Conservation (phyloP, 2,888 invertebrate genomes). For the Horisme vitalbata region DNA sequence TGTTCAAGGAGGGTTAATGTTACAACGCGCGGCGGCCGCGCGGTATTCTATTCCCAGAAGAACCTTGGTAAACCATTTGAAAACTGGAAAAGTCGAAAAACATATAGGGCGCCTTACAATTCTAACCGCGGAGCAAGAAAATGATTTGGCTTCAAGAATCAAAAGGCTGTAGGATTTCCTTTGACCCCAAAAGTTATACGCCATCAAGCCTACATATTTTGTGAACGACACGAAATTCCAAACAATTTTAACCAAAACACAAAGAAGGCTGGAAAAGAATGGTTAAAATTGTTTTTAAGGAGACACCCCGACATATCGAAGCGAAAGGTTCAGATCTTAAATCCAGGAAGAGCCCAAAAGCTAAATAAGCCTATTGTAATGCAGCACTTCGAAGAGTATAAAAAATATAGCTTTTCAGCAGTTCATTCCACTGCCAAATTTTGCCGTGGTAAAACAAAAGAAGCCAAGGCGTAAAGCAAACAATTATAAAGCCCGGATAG, state of each 20-base stretch:
- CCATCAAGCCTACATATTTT: constrained; percentile 7
- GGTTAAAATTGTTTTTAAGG: constrained; percentile 8
- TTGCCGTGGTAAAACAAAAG: too few species aligned
- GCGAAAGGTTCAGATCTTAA: too few species aligned
- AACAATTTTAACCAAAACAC: constrained; percentile 3
- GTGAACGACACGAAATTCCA: constrained; percentile 1
- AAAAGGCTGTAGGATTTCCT: constrained; percentile 4
- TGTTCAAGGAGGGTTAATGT: constrained; percentile 7
- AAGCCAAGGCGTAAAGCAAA: too few species aligned
- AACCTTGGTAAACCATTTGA: constrained; percentile 8
- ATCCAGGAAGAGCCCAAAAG: too few species aligned
- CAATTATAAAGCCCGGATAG: too few species aligned
- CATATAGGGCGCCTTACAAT: constrained; percentile 3
- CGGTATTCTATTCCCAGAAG: constrained; percentile 8
- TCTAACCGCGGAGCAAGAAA: constrained; percentile 10
- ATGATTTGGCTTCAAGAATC: constrained; percentile 7
- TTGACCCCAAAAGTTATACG: constrained; percentile 4
- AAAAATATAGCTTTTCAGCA: too few species aligned
- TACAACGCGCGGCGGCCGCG: constrained; percentile 10
- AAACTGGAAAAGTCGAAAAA: constrained; percentile 8
- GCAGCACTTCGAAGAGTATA: constrained; percentile 14
- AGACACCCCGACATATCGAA: too few species aligned
- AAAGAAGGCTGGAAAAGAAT: constrained; percentile 4
- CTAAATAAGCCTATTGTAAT: too few species aligned
- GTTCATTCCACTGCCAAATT: too few species aligned